Evolutionary conservation across 2,113 vertebrate species (phyloP).

Genomic region (Leptobrachium ailaonicum): DNA sequence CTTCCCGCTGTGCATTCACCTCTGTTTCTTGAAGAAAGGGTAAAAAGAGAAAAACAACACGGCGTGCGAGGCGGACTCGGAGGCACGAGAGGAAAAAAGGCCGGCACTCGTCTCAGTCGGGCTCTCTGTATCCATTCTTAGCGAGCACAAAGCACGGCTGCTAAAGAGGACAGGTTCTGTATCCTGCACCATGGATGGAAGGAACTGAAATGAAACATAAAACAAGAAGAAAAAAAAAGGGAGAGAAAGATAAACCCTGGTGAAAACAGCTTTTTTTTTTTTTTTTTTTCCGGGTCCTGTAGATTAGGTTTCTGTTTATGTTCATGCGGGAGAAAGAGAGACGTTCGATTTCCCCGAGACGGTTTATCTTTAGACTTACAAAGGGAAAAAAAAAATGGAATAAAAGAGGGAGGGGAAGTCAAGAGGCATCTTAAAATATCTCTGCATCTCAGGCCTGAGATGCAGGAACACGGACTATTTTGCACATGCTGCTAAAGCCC

Average conservation of each 20-base stretch:
- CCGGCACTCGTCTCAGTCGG: constrained; percentile 66
- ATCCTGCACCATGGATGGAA: constrained; percentile 49
- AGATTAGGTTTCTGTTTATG: constrained; percentile 27
- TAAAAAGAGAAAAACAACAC: constrained; percentile 51
- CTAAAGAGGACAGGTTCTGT: constrained; percentile 60
- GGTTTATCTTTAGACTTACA: constrained; percentile 59
- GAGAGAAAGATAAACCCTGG: constrained; percentile 46
- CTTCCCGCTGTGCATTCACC: constrained; percentile 59
- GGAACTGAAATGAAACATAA: constrained; percentile 54
- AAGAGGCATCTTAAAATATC: constrained; percentile 49
- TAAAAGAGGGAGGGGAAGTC: constrained; percentile 47
- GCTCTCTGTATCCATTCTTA: constrained; percentile 63
- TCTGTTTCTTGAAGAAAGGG: constrained; percentile 59
- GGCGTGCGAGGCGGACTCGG: constrained; percentile 46
- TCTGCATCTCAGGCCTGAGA: constrained; percentile 34
- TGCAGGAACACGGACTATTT: constrained; percentile 2
- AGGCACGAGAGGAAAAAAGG: constrained; percentile 61
- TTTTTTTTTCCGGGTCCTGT: constrained; percentile 20
- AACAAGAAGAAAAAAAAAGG: constrained; percentile 45
- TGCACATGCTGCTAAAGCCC: neutral
- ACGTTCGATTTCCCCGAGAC: constrained; percentile 60
- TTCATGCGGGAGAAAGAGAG: constrained; percentile 1
- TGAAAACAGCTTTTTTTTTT: constrained; percentile 40
- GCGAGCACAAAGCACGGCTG: constrained; percentile 68
- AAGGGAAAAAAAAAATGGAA: constrained; percentile 28